Conservation (phyloP, 2,113 vertebrate species). For the Thomomys bottae region DNA sequence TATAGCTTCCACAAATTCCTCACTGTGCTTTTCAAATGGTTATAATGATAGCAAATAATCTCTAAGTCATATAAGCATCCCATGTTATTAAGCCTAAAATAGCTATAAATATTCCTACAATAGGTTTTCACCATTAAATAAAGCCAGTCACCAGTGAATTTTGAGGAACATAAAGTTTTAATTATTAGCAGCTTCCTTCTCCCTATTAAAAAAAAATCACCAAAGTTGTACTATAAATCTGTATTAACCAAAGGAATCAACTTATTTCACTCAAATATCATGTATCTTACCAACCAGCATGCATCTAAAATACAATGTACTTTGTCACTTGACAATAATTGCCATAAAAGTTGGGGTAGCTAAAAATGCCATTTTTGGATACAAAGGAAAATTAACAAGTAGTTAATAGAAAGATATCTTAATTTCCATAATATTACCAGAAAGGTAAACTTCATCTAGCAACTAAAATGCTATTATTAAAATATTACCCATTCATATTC, state of each 20-base stretch:
- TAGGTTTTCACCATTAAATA: neutral
- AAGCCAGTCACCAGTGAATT: neutral
- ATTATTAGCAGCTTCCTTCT: neutral
- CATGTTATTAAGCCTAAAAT: conserved; percentile 23
- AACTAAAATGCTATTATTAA: conserved; percentile 43
- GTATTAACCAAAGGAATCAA: neutral
- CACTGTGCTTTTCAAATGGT: conserved; percentile 2
- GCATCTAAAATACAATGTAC: conserved; percentile 15
- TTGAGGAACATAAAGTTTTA: neutral
- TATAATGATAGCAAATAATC: conserved; percentile 37
- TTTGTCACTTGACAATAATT: conserved; percentile 33
- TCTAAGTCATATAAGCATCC: conserved; percentile 8
- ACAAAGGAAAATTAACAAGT: neutral
- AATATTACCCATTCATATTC: neutral
- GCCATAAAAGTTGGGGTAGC: neutral
- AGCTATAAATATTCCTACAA: neutral
- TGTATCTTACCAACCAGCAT: neutral
- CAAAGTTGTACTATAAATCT: neutral
- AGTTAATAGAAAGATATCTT: neutral
- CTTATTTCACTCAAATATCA: neutral
- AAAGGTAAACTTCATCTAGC: neutral
- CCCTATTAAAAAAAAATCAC: conserved; percentile 5
- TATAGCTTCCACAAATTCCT: conserved; percentile 27
- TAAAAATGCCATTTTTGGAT: conserved; percentile 30
- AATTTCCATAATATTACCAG: neutral